Base-by-base conservation (phyloP, 1,140 invertebrate species). In the Amphibalanus amphitrite region DNA sequence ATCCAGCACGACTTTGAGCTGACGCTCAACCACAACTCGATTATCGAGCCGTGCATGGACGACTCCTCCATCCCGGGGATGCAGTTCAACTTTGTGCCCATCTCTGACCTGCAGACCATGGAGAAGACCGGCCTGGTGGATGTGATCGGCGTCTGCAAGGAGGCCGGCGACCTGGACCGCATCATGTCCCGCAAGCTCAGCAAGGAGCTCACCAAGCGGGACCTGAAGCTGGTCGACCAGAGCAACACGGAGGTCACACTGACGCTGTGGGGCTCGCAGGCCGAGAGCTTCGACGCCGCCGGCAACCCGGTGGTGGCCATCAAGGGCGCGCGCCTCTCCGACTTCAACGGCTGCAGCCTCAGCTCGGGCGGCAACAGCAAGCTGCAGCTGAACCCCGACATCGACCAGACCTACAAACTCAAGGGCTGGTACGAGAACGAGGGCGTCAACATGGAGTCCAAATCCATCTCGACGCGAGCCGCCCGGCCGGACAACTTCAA, bases 1-100 rank as follows among this genome's bases (percentile, higher is more conserved):
- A 79, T 96, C 20, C 91, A 93, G 69, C 94, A 97, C 80, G 93
- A 98, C 79, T 99, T 97, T 78, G 97, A 99, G 78, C 90, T 99
- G 86, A 90, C 90, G 0, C 88, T 98, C 75, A 88, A 82, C n/a
- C 80, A 82, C 28, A 91, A 97, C 40, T 71, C 73, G 30, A 70
- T 73, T 72, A 69, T 76, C 3, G 73, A 67, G 20, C 73, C 72
- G 23, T 75, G 75, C 33, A 29, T 68, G 65, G 73, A 75, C 29
- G 65, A 40, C 1, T 69, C 71, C 28, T 79, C 83, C 23, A 85
- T 97, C 76, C 94, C 95, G 0, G 83, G 83, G 29, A 82, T 95
- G n/a, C 85, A 87, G 67, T 98, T 88, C 79, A 86, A 95, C 76
- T 95, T 98, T 80, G 78, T 86, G 8, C 83, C 88, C 0, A 89